Percentiles rank a stretch among this genome's conserved stretches.
phyloP scores from a whole-genome alignment of 2,113 vertebrate species.

The Pteruthius melanotis region DNA sequence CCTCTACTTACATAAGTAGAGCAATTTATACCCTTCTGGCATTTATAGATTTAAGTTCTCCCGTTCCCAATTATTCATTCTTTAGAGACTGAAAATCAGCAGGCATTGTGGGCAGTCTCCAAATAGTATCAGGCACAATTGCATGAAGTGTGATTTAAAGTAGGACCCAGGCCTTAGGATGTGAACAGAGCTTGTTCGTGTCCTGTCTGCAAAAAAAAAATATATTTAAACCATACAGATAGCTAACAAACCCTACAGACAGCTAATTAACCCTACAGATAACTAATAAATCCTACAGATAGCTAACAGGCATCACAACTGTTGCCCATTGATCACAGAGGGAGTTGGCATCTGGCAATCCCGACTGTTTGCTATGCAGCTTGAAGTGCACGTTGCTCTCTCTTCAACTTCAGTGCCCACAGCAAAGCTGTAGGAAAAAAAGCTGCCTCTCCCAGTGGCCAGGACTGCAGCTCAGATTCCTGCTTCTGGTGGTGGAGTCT shows the following conservation, averaged over 20 bases:
- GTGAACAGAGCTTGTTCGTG: not conserved
- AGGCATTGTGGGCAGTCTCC: not conserved
- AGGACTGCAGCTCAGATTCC: not conserved
- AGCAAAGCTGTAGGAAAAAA: not conserved
- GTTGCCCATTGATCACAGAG: not conserved
- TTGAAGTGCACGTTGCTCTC: not conserved
- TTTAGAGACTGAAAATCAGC: not conserved
- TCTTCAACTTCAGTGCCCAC: not conserved
- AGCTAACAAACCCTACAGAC: not conserved
- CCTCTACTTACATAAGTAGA: not conserved
- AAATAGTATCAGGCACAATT: not conserved
- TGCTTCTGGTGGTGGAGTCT: not conserved
- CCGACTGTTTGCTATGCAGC: not conserved
- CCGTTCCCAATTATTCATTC: not conserved
- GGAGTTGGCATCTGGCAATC: not conserved
- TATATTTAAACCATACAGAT: not conserved
- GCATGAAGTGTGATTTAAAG: not conserved
- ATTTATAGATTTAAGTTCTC: not conserved
- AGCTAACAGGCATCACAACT: not conserved
- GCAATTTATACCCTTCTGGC: not conserved
- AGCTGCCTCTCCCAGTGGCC: not conserved
- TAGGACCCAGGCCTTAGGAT: not conserved
- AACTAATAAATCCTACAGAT: not conserved
- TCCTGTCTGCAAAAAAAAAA: not conserved
- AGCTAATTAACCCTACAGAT: not conserved